Conservation (phyloP, 35 echinoderm and acorn worm genomes). For the Diadema setosum region DNA sequence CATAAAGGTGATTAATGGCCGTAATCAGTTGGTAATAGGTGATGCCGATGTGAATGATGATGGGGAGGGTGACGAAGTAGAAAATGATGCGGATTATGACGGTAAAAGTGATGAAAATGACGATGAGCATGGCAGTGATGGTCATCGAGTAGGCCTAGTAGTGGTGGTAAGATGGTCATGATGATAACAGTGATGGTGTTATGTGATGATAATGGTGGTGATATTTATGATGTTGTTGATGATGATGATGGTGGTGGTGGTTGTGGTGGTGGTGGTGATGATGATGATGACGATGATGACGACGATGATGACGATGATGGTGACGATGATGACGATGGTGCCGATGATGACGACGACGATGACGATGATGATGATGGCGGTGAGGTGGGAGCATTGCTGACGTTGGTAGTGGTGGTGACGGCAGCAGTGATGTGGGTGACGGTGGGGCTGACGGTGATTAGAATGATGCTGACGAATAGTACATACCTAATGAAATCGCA, state of each 20-base stretch:
- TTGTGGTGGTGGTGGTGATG: background rate
- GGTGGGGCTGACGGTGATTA: background rate
- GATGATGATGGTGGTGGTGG: background rate
- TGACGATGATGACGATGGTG: background rate
- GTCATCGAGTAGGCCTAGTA: background rate
- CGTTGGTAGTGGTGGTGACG: background rate
- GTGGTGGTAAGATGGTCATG: background rate
- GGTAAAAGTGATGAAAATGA: background rate
- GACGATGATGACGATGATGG: background rate
- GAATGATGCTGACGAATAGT: background rate
- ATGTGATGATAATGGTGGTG: no score
- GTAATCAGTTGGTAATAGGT: no score
- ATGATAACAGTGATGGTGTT: background rate
- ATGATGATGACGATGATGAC: background rate
- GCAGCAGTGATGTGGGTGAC: background rate
- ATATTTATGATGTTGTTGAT: background rate
- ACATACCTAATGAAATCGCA: no score
- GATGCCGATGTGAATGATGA: background rate
- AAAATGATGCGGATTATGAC: background rate
- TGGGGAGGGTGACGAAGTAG: background rate
- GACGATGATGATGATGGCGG: background rate
- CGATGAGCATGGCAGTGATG: background rate
- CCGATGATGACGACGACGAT: background rate
- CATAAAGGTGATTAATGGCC: no score
- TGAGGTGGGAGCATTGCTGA: background rate